Evolutionary conservation across 2,797 vertebrate species (phyloP).

Genomic region (Sylvilagus floridanus): DNA sequence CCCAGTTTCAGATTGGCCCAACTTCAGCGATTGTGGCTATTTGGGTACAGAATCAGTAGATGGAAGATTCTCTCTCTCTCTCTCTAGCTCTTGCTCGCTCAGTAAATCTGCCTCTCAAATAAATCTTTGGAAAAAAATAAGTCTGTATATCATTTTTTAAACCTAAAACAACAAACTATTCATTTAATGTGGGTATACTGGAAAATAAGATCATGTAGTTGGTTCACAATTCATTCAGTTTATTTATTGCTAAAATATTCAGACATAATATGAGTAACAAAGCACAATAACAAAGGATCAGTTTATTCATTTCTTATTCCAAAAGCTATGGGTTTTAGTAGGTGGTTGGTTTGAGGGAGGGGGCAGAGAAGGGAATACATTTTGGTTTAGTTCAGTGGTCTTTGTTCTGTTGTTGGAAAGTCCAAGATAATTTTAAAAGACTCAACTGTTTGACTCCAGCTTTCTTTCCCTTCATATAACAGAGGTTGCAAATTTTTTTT

Average conservation of each 20-base stretch:
- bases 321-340: conserved; percentile 18
- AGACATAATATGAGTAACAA: background rate
- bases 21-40: too few species aligned
- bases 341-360: background rate
- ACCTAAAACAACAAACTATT: conserved; percentile 56
- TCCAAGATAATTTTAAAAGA: conserved; percentile 26
- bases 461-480: conserved; percentile 6
- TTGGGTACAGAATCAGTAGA: too few species aligned
- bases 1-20: too few species aligned
- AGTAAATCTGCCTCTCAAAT: too few species aligned
- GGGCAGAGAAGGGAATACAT: fast-evolving
- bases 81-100: too few species aligned
- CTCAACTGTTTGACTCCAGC: background rate
- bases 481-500: background rate
- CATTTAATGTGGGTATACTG: background rate
- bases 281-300: background rate
- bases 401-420: conserved; percentile 3
- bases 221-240: conserved; percentile 25
- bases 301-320: background rate
- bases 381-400: conserved; percentile 1
- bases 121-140: background rate
- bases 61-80: too few species aligned
- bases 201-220: background rate
- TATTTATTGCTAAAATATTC: background rate
- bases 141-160: conserved; percentile 24